Percentiles rank a stretch among this genome's conserved stretches.
These are phyloP conservation scores for Beaufortia kweichowensis DNA, from an alignment of 2,113 vertebrate species.

Conservation along the genomic window DNA sequence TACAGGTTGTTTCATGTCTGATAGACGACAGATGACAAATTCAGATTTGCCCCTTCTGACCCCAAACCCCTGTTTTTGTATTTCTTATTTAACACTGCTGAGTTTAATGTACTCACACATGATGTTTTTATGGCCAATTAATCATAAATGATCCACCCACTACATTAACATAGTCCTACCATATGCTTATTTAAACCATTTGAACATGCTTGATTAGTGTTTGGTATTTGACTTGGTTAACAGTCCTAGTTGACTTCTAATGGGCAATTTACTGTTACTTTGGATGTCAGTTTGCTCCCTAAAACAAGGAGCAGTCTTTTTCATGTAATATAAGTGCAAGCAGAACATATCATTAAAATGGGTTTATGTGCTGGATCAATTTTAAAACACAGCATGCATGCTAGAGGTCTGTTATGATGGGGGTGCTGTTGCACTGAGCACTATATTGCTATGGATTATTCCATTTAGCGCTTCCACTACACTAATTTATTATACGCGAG, in stretches of 20 bases:
- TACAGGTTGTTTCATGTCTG: background rate
- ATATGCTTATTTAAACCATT: conserved; percentile 1
- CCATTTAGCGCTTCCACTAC: conserved; percentile 6
- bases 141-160: background rate
- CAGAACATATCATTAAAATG: conserved; percentile 28
- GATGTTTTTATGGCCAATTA: background rate
- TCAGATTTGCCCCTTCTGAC: background rate
- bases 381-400: conserved; percentile 9
- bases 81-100: background rate
- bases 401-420: conserved; percentile 39
- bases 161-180: background rate
- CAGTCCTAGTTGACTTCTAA: background rate
- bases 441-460: conserved; percentile 25
- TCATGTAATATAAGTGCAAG: background rate
- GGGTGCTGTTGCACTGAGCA: conserved; percentile 44
- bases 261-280: background rate
- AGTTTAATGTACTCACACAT: conserved; percentile 1
- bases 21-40: background rate
- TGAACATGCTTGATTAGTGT: background rate
- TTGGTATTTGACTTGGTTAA: conserved; percentile 19
- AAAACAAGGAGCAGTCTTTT: background rate
- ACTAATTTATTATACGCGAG: conserved; percentile 9
- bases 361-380: conserved; percentile 29
- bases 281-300: background rate
- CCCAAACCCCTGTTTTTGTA: no score